These are phyloP conservation scores for Scaptomyza montana DNA, from an alignment of 1,140 invertebrate species.

Conservation along the genomic window DNA sequence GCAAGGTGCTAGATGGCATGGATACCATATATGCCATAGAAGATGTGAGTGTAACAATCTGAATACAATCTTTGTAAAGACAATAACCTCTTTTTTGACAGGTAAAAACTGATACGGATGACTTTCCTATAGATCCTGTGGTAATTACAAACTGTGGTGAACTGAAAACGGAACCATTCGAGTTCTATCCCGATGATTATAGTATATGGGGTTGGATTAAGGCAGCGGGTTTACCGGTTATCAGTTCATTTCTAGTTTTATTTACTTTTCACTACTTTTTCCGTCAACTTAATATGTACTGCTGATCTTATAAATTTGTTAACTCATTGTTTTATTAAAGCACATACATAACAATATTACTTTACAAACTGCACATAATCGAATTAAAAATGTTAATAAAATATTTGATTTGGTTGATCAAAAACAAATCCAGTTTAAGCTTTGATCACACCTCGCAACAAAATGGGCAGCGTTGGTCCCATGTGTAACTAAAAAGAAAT, in stretches of 20 bases:
- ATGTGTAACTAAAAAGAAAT: slow-evolving; percentile 63
- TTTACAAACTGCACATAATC: slow-evolving; percentile 17
- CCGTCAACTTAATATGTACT: slow-evolving; percentile 86
- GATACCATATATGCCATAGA: slow-evolving; percentile 94
- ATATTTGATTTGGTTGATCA: background rate
- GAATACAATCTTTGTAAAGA: background rate
- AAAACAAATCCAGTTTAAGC: slow-evolving; percentile 13
- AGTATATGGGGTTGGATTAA: slow-evolving; percentile 90
- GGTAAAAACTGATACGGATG: slow-evolving; percentile 89
- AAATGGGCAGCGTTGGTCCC: slow-evolving; percentile 73
- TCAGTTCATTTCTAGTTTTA: slow-evolving; percentile 90
- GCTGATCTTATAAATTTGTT: slow-evolving; percentile 39
- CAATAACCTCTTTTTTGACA: slow-evolving; percentile 73
- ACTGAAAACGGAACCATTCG: slow-evolving; percentile 86
- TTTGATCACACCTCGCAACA: slow-evolving; percentile 52
- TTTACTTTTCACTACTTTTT: slow-evolving; percentile 91
- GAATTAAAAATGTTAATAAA: slow-evolving; percentile 36
- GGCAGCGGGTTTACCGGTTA: slow-evolving; percentile 89
- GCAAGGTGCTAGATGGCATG: slow-evolving; percentile 93
- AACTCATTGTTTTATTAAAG: slow-evolving; percentile 26
- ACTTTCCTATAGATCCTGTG: slow-evolving; percentile 88
- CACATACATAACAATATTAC: slow-evolving; percentile 18
- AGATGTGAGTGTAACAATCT: slow-evolving; percentile 56
- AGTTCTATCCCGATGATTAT: slow-evolving; percentile 87
- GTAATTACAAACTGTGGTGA: slow-evolving; percentile 88